These are phyloP conservation scores for Pleuronectes platessa DNA, from an alignment of 2,113 vertebrate species.

Conservation along the genomic window DNA sequence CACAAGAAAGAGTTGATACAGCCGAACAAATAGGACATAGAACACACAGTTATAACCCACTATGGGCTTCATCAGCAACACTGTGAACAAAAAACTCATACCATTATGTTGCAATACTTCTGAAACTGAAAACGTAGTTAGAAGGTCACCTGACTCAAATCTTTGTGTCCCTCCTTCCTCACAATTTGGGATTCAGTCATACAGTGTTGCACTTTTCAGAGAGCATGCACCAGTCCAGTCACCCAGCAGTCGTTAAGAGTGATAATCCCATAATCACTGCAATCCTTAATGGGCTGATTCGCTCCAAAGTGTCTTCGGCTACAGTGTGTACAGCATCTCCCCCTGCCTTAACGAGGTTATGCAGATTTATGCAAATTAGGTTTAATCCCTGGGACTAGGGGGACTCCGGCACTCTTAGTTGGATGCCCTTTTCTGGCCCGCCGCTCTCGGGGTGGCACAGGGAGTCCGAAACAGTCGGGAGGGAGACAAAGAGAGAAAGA, in stretches of 20 bases:
- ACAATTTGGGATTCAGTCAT: conserved; percentile 13
- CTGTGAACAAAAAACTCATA: no score
- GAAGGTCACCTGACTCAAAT: conserved; percentile 37
- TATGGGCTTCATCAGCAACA: no score
- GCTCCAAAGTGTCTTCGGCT: conserved; percentile 61
- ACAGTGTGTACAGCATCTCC: conserved; percentile 55
- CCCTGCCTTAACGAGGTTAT: conserved; percentile 68
- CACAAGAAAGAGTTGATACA: no score
- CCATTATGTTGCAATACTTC: no score
- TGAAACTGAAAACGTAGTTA: neutral
- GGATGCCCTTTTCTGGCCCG: conserved; percentile 33
- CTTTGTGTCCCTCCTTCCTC: neutral
- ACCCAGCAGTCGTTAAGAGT: conserved; percentile 58
- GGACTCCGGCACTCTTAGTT: conserved; percentile 21
- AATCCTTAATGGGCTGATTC: conserved; percentile 70
- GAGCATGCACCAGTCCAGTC: conserved; percentile 31
- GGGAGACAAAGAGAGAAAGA: conserved; percentile 23
- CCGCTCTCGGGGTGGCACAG: conserved; percentile 14
- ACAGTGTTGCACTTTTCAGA: conserved; percentile 39
- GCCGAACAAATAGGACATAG: no score
- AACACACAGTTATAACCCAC: no score
- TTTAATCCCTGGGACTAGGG: conserved; percentile 54
- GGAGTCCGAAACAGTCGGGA: conserved; percentile 3
- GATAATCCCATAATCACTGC: conserved; percentile 75
- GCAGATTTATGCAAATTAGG: conserved; percentile 75